Base-by-base conservation (phyloP, 2,113 vertebrate genomes). In the Mus spicilegus region DNA sequence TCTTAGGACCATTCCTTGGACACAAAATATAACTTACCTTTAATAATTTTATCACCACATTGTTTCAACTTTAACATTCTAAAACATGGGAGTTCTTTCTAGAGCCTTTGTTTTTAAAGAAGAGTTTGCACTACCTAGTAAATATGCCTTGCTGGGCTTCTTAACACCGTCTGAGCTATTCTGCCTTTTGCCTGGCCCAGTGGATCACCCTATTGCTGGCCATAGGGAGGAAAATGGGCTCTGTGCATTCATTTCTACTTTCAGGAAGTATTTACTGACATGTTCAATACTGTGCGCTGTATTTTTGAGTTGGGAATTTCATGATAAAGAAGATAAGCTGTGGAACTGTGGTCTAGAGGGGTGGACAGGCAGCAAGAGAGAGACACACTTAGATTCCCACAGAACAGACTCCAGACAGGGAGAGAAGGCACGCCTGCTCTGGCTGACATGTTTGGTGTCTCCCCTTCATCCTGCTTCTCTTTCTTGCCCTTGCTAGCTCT, bases 141-240 rank as follows among this genome's bases (percentile, higher is more conserved):
- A 39, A 36, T 9, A 7, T 7, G 3, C 24, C 58, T 51, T 4
- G 0, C 0, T 67, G 5, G 56, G 5, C 30, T 33, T 26, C 1
- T 1, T 1, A 8, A 6, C 19, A 30, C 39, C 4, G 30, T 13
- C 2, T 0, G 5, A 84, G 46, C 51, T n/a, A 0, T 8, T 30
- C 14, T 1, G 16, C 14, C 0, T 30, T 42, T 28, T 10, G 16
- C 36, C 14, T 3, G 24, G 65, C 28, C 76, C n/a, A 42, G 11
- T 36, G 1, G 5, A 6, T 0, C 1, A n/a, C 9, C 22, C 14
- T 56, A 56, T 17, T 46, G 3, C 63, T 24, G 77, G 36, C 75
- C 63, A 4, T 46, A 13, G 65, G 4, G 2, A 42, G 33, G 61
- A 51, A 70, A 28, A 4, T 19, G 20, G 30, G 16, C 14, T n/a